A percentile compares a stretch with the other conserved stretches of the same genome.
Evolutionary conservation across 2,797 vertebrate genomes (phyloP).

Genomic region (Mus spretus): DNA sequence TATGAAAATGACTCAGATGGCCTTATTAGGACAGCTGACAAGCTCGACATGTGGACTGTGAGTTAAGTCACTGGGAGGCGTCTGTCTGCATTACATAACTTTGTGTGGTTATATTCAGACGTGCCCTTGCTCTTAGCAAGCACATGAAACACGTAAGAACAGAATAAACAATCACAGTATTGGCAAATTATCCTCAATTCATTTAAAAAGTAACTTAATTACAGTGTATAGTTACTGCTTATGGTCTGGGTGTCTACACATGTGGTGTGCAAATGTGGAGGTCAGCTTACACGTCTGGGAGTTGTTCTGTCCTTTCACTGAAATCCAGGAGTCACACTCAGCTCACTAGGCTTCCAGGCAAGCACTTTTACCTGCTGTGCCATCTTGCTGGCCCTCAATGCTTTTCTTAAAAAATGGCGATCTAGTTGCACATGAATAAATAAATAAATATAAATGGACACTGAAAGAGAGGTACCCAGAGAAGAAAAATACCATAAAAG

Average conservation of each 20-base stretch:
- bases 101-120: background rate
- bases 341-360: background rate
- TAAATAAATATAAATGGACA: background rate
- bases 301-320: background rate
- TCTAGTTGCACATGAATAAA: background rate
- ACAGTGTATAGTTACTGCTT: background rate
- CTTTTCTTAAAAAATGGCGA: background rate
- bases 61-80: background rate
- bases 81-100: background rate
- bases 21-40: constrained; percentile 20
- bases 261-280: background rate
- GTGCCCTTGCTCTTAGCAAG: constrained; percentile 33
- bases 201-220: background rate
- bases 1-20: background rate
- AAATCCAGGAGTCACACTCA: background rate
- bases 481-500: constrained; percentile 15
- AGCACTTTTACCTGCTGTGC: background rate
- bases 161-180: background rate
- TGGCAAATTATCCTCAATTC: background rate
- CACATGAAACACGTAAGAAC: background rate
- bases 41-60: background rate
- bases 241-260: no score
- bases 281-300: background rate
- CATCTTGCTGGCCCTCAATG: background rate
- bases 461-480: background rate